A percentile compares a stretch with the other conserved stretches of the same genome.
Evolutionary conservation across 2,797 vertebrate species (phyloP).

Genomic region (Stomatorhinus walkeri): DNA sequence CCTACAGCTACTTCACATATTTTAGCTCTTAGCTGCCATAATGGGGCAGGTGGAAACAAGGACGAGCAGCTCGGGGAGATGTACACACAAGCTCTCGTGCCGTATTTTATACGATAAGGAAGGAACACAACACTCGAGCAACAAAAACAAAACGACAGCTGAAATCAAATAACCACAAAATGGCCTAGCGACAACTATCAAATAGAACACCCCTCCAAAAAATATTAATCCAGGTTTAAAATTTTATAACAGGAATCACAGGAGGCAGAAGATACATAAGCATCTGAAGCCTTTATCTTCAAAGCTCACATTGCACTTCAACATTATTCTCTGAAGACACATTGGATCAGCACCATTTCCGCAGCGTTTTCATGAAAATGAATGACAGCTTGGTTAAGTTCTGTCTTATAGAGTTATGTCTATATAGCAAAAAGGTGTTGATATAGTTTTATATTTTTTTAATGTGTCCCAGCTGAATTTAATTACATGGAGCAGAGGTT

Average conservation of each 20-base stretch:
- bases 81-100: not conserved
- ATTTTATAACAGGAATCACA: not conserved
- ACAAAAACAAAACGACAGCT: not conserved
- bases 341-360: not conserved
- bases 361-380: not conserved
- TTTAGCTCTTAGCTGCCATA: not conserved
- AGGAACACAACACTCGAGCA: not conserved
- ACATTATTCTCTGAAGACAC: not conserved
- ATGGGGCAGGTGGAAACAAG: not conserved
- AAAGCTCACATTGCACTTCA: not conserved
- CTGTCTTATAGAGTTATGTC: not conserved
- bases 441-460: not conserved
- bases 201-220: not conserved
- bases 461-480: not conserved
- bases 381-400: not conserved
- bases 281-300: not conserved
- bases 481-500: not conserved
- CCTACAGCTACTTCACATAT: not conserved
- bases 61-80: not conserved
- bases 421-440: not conserved
- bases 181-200: not conserved
- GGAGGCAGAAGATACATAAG: not conserved
- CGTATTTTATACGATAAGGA: not conserved
- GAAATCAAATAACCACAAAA: not conserved
- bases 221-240: not conserved